Base-by-base conservation (phyloP, 2,888 invertebrate genomes). In the Macrosiphum euphorbiae region DNA sequence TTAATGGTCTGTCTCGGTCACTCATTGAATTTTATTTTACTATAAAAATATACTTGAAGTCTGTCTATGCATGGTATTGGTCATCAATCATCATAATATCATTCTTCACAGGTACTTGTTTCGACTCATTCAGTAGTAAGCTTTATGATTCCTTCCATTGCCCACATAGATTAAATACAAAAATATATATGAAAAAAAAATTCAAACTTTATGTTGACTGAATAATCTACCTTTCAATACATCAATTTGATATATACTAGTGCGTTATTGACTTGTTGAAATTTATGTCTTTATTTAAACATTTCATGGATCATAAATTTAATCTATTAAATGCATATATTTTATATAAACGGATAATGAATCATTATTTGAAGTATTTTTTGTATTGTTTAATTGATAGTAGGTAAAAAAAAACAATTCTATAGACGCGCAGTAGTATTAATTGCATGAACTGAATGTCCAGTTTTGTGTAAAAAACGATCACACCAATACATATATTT, bases 101-200 rank as follows among this genome's bases (percentile, higher is more conserved):
- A 50, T 67, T 47, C 3, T 35, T 41, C 24, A 7, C n/a, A 10
- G n/a, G 44, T 55, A 85, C 91, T 24, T 86, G 24, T 91, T 91
- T 86, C 47, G 47, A n/a, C 47, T 91, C n/a, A 47, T 61, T 86
- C 24, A 35, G 86, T 58, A 41, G 84, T 41, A 84, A 91, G 35
- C 13, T 44, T 44, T 55, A 24, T 26, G 11, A 85, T 78, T 41
- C n/a, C 41, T 58, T 58, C 47, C 24, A 13, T 10, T 24, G 10
- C 24, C 24, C 44, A 1, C 50, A 20, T 78, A 52, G 44, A 55
- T 44, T 10, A 16, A 90, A 55, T 85, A 44, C 20, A 85, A 85
- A 85, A 55, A 89, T 58, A 61, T 11, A 58, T 3, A 47, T 20
- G 26, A 52, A 84, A 52, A 90, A 90, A 41, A 41, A n/a, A 90